Percentiles rank a stretch among this genome's conserved stretches.
Evolutionary conservation across 1,140 invertebrate species (phyloP).

Genomic region (Melipona quadrifasciata): DNA sequence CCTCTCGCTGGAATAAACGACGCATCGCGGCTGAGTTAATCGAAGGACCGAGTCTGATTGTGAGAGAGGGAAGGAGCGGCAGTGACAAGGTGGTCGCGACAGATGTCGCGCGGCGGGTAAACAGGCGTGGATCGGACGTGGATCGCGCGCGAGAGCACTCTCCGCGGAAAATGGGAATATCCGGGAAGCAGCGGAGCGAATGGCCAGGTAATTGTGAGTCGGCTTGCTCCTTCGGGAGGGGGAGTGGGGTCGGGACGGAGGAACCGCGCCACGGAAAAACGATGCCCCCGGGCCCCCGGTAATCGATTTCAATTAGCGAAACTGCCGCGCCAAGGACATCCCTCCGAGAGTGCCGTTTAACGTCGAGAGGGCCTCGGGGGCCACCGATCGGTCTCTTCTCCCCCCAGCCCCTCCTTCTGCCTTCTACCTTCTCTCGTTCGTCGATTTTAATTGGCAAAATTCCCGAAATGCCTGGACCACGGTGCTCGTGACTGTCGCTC

Average conservation of each 20-base stretch:
- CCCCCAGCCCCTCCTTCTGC: background rate
- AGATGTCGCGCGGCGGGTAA: background rate
- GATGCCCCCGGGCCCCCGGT: slow-evolving; percentile 36
- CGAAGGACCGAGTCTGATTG: background rate
- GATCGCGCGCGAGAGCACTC: slow-evolving; percentile 26
- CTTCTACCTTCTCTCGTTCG: slow-evolving; percentile 21
- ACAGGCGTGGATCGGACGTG: slow-evolving; percentile 43
- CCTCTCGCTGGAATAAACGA: no score
- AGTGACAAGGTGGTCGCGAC: background rate
- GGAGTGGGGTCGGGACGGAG: slow-evolving; percentile 14
- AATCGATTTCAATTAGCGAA: slow-evolving; percentile 72
- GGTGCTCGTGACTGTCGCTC: slow-evolving; percentile 42
- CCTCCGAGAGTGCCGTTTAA: slow-evolving; percentile 60
- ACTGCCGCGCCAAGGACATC: slow-evolving; percentile 65
- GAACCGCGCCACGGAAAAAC: slow-evolving; percentile 51
- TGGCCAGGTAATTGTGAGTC: slow-evolving; percentile 54
- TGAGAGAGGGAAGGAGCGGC: background rate
- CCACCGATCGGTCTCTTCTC: slow-evolving; percentile 9
- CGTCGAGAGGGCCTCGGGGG: slow-evolving; percentile 43
- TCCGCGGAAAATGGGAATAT: slow-evolving; percentile 65
- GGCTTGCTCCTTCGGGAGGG: slow-evolving; percentile 31
- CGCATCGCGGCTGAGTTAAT: background rate
- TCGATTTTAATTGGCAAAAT: slow-evolving; percentile 69
- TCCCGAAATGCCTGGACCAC: slow-evolving; percentile 58
- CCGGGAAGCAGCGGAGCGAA: slow-evolving; percentile 57